These are phyloP conservation scores for Drosophila littoralis DNA, from an alignment of 1,140 invertebrate species.

Conservation along the genomic window DNA sequence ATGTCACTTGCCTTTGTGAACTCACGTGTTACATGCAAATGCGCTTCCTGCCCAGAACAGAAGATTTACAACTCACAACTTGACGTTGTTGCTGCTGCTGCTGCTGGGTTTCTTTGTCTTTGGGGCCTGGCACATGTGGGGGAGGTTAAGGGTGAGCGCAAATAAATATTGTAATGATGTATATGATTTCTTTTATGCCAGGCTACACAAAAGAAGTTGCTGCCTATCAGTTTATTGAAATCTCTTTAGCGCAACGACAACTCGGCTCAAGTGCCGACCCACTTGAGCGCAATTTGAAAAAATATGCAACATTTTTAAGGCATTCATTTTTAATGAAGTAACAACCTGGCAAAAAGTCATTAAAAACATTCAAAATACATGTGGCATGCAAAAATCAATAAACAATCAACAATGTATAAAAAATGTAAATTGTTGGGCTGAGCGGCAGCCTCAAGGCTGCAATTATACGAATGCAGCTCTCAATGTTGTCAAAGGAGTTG, in stretches of 20 bases:
- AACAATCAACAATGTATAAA: slow-evolving; percentile 53
- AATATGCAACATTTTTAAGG: slow-evolving; percentile 62
- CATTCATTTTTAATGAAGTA: slow-evolving; percentile 74
- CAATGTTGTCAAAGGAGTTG: slow-evolving; percentile 68
- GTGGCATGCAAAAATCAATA: slow-evolving; percentile 62
- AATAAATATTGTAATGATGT: slow-evolving; percentile 82
- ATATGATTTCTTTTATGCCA: slow-evolving; percentile 70
- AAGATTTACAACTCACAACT: slow-evolving; percentile 41
- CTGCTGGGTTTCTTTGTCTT: slow-evolving; percentile 43
- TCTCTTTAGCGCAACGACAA: slow-evolving; percentile 58
- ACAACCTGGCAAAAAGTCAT: slow-evolving; percentile 72
- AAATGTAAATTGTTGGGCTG: slow-evolving; percentile 9
- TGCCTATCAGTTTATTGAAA: slow-evolving; percentile 75
- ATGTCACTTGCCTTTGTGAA: slow-evolving; percentile 79
- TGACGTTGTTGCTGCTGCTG: slow-evolving; percentile 18
- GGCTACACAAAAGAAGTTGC: slow-evolving; percentile 35
- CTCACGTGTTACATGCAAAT: slow-evolving; percentile 81
- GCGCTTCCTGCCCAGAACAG: slow-evolving; percentile 59
- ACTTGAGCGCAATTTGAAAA: slow-evolving; percentile 58
- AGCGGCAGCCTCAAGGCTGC: slow-evolving; percentile 63
- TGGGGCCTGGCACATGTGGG: slow-evolving; percentile 15
- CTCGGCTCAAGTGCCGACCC: slow-evolving; percentile 46
- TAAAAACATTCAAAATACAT: slow-evolving; percentile 73
- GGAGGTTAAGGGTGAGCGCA: slow-evolving; percentile 63
- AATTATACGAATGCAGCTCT: slow-evolving; percentile 65